Conservation (phyloP, 2,888 invertebrate species). For the Oscheius sp. region DNA sequence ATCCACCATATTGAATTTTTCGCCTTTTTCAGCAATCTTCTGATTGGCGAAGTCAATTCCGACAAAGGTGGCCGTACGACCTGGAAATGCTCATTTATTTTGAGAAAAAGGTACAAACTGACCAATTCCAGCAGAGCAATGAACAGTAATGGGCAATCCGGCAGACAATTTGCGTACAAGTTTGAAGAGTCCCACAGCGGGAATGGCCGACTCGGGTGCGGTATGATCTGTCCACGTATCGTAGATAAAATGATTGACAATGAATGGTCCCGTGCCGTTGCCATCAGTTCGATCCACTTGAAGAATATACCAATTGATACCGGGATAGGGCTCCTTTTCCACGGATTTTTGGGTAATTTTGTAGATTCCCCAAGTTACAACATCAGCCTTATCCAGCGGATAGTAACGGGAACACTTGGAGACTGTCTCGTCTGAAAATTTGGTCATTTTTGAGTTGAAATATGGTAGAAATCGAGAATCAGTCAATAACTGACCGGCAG, state of each 20-base stretch:
- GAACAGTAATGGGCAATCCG: constrained; percentile 53
- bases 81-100: too few species aligned
- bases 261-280: not conserved
- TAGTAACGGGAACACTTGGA: constrained; percentile 26
- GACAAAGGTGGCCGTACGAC: constrained; percentile 52
- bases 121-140: constrained; percentile 64
- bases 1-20: not conserved
- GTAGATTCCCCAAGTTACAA: not conserved
- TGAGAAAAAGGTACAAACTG: too few species aligned
- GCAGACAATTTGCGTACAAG: constrained; percentile 9
- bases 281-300: constrained; percentile 1
- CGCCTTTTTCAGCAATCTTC: constrained; percentile 14
- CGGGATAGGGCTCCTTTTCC: constrained; percentile 3
- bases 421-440: too few species aligned
- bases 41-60: constrained; percentile 35
- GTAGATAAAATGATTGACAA: constrained; percentile 42
- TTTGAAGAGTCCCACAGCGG: constrained; percentile 39
- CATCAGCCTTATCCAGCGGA: not conserved
- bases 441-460: too few species aligned
- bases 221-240: constrained; percentile 56
- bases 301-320: not conserved
- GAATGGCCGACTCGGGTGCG: constrained; percentile 39
- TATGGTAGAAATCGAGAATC: too few species aligned
- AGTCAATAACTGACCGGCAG: constrained; percentile 29
- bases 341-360: not conserved